Evolutionary conservation across 1,140 invertebrate genomes (phyloP).

Genomic region (Coptotermes formosanus): DNA sequence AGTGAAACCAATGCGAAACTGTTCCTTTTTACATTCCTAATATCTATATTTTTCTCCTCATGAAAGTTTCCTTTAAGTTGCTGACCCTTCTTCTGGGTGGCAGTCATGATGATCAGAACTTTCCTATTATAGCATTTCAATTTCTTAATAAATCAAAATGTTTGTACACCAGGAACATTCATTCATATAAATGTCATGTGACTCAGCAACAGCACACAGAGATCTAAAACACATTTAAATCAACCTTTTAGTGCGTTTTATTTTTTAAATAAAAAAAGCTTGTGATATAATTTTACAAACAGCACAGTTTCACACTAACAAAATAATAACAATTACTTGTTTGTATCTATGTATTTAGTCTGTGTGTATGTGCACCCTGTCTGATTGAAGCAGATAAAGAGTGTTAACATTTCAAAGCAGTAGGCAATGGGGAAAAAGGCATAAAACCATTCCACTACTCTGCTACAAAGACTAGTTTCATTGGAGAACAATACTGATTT

Average conservation of each 20-base stretch:
- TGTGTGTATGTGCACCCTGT: background rate
- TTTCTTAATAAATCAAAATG: background rate
- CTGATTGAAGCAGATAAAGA: background rate
- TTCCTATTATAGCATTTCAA: background rate
- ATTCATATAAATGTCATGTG: background rate
- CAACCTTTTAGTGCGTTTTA: background rate
- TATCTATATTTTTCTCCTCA: background rate
- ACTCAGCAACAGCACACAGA: background rate
- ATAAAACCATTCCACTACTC: background rate
- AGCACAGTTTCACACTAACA: slow-evolving; percentile 22
- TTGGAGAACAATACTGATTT: background rate
- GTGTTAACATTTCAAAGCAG: background rate
- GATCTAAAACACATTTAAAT: background rate
- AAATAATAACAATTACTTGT: background rate
- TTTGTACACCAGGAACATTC: background rate
- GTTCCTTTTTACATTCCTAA: background rate
- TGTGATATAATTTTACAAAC: background rate
- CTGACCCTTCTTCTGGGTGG: background rate
- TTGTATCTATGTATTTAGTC: slow-evolving; percentile 11
- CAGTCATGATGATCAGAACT: too few species aligned
- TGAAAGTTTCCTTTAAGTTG: too few species aligned
- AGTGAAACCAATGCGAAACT: background rate
- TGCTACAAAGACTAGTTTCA: slow-evolving; percentile 8
- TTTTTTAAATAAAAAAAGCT: background rate
- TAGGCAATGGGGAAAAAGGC: background rate